These are phyloP conservation scores for Lethocerus indicus DNA, from an alignment of 1,140 invertebrate genomes.

Conservation along the genomic window DNA sequence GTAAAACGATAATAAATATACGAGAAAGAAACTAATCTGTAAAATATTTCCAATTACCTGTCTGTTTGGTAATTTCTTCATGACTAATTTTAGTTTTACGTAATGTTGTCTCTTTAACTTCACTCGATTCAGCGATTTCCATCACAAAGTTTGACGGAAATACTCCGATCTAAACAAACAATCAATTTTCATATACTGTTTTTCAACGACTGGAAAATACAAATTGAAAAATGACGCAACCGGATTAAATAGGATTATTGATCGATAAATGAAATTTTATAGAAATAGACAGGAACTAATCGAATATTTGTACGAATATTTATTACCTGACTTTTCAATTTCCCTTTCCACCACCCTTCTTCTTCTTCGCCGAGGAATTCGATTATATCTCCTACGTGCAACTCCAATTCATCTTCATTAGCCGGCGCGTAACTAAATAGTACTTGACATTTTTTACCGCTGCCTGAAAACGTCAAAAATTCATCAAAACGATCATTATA, in stretches of 20 bases:
- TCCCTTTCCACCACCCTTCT: slow-evolving; percentile 71
- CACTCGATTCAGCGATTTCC: slow-evolving; percentile 30
- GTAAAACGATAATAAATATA: too few relatives aligned
- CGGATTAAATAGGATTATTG: too few relatives aligned
- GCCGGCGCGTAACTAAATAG: slow-evolving; percentile 81
- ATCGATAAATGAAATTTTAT: slow-evolving; percentile 2
- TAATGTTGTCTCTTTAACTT: slow-evolving; percentile 6
- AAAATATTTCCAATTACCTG: too few relatives aligned
- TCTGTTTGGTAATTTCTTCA: background rate
- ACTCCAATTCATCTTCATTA: slow-evolving; percentile 77
- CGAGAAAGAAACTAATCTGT: too few relatives aligned
- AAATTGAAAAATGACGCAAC: too few relatives aligned
- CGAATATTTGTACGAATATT: background rate
- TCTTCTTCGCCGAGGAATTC: slow-evolving; percentile 72
- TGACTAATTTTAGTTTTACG: slow-evolving; percentile 11
- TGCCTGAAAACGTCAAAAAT: slow-evolving; percentile 13
- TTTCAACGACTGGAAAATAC: too few relatives aligned
- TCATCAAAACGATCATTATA: too few relatives aligned
- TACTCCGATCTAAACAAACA: slow-evolving; percentile 41
- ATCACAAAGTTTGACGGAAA: slow-evolving; percentile 91
- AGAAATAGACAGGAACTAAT: background rate
- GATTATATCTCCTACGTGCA: slow-evolving; percentile 73
- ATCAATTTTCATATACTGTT: too few relatives aligned
- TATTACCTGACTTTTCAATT: slow-evolving; percentile 40
- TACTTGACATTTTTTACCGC: slow-evolving; percentile 52